Base-by-base conservation (phyloP, 2,888 invertebrate genomes). In the Allygus modestus region DNA sequence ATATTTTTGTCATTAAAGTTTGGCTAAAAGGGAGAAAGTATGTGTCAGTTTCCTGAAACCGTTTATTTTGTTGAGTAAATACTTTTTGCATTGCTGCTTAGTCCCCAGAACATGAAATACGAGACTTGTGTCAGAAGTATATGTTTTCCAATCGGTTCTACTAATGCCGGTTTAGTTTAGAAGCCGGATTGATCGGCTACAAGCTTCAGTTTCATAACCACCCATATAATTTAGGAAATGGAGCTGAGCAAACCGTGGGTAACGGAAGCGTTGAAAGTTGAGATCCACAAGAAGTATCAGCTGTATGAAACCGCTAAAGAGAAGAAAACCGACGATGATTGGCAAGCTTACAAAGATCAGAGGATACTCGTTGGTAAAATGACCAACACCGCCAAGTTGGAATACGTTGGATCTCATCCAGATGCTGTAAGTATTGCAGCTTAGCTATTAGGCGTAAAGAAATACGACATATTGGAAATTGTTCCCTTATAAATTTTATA, bases 171-270 rank as follows among this genome's bases (percentile, higher is more conserved):
- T 37, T 37, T 37, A 4, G 37, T 37, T 37, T 37, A 37, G 17
- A 9, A 46, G 17, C 17, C 46, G 1, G 12, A 46, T 20, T 23
- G 54, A 54, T 54, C 2, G 54, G 54, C 23, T 54, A 54, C 20
- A 23, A 28, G 4, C 65, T 58, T 65, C 28, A 65, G 65, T 65
- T 28, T 65, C 31, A 28, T 65, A 58, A 2, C 20, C 15, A 12
- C 1, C 26, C 23, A 46, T 77, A 77, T 46, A 43, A 79, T 79
- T 65, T 77, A 84, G 77, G 88, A 87, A 75, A 83, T 85, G 43
- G 88, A 89, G 84, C 83, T 93, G 81, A 91, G 91, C 37, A 93
- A 93, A 88, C 92, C 93, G 0, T 94, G 93, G 92, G 92, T 94
- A 7, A 92, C 91, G 12, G 92, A 92, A 17, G 91, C 91, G 31